Evolutionary conservation across 2,888 invertebrate species (phyloP), one percentile per base, ranked within the genome.

Genomic region (Cryptocephalus primarius): DNA sequence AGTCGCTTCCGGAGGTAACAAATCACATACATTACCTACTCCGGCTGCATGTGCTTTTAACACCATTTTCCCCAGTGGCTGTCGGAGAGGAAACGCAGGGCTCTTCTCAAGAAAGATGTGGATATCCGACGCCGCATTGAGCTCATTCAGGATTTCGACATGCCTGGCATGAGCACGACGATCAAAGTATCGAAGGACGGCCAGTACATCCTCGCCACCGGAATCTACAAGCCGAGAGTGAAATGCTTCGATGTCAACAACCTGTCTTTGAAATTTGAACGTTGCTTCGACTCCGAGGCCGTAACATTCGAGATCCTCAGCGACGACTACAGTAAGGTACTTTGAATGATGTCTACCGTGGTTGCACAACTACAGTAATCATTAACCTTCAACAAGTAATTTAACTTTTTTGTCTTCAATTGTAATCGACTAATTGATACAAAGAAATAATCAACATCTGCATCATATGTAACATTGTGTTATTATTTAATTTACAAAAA

Each of bases 71-170:
- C 22, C 22, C 64, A 91, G 88, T 93, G 92, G 92, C 72, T 92
- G 45, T 82, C 88, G 3, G 91, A 91, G 62, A 76, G 84, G 57
- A 89, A 90, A 68, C 80, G 85, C 61, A 77, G 90, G 55, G 79
- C 82, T 8, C 72, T 93, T 51, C 74, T 88, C 44, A 89, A 90
- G 68, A 90, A 90, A 70, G 86, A 93, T 82, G 83, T 87, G 36
- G 95, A 94, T 66, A 76, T 96, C 42, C 77, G 93, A 56, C 79
- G 88, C 57, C 78, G 94, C 63, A 92, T 99, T 59, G 92, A 97
- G 71, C 80, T 99, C 39, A 90, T 99, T 55, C 99, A 99, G 72
- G 99, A 99, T 66, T 99, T 99, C 76, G 92, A 95, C 59, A 99
- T 99, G 99, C 97, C 99, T 31, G 91, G 85, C 42, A 79, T 97